Base-by-base conservation (phyloP, 1,140 invertebrate species). In the Chironomus tepperi region DNA sequence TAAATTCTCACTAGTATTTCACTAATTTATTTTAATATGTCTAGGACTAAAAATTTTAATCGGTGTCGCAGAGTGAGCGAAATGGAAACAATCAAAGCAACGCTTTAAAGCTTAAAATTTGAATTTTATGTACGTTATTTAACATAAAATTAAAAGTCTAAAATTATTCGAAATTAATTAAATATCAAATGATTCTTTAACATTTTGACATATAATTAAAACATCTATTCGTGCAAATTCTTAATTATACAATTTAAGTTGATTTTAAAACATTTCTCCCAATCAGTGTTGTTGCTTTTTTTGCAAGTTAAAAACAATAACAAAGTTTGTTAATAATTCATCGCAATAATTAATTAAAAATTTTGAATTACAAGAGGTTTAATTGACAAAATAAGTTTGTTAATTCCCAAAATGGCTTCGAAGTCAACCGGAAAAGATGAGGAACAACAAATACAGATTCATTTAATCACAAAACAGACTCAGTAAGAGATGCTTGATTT, bases 391-490 rank as follows among this genome's bases (percentile, higher is more conserved):
- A 57, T 57, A 57, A 57, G 8, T 57, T 12, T 12, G 9, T 57
- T 19, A 16, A 7, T 1, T 70, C 9, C 1, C 19, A 70, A 7
- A 9, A 70, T 70, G 65, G 65, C 65, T 8, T 70, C 65, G 3
- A 18, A 9, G n/a, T 3, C 8, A 70, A 16, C 65, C 7, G 18
- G 65, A 18, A 70, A 70, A 10, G 18, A 70, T 76, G 81, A 79
- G 73, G 84, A 84, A 79, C 81, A 81, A 64, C 88, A 89, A 80
- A 79, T 93, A 74, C 91, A 93, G 87, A 89, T 93, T 73, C 85
- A 89, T 78, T 89, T 94, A 76, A 81, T 89, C 76, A 93, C 92
- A 0, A 94, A 93, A 85, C 91, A 94, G 80, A 84, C 89, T 81
- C 85, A 89, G 92, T 93, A 85, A 87, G 90, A 87, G 67, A 24